Base-by-base conservation (phyloP, 2,888 invertebrate genomes). In the Eucera pruinosa region DNA sequence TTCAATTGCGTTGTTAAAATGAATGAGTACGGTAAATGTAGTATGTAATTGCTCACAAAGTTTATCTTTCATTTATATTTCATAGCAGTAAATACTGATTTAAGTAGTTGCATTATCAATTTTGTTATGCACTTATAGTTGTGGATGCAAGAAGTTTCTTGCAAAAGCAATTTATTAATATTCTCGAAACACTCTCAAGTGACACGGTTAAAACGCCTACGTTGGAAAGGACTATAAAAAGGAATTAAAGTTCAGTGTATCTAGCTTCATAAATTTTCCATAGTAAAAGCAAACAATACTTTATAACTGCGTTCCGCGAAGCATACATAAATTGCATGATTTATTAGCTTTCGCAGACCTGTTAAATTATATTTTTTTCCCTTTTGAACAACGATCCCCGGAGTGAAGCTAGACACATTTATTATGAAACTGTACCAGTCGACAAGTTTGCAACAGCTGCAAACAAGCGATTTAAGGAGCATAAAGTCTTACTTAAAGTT, bases 401-500 rank as follows among this genome's bases (percentile, higher is more conserved):
- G 33, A 27, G 20, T 13, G 27, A 45, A 27, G 36, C 58, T 67
- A 67, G 66, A 67, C 36, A 20, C 58, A 67, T 66, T 57, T 47
- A 47, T 66, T 65, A 47, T 27, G 41, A 30, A 52, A 62, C 23
- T 61, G 41, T 39, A 25, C 20, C 39, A 18, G 57, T 39, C 57
- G 30, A 69, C 58, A 57, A 78, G 41, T 62, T 48, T 6, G 60
- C 41, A 39, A 50, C 58, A 61, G 55, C 64, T 50, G 73, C 43
- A 9, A 43, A 27, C 64, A 25, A 43, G 15, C 47, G 54, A 68
- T 76, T 80, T 67, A 80, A 72, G 69, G 30, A 76, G 43, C 39
- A 48, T 72, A 60, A 72, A 80, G 54, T 69, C 72, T 68, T 62
- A 57, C 47, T 71, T 58, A 50, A 69, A 60, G 65, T 48, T 71